These are phyloP conservation scores for Oryzias woworae DNA, from an alignment of 2,113 vertebrate genomes.

Conservation along the genomic window DNA sequence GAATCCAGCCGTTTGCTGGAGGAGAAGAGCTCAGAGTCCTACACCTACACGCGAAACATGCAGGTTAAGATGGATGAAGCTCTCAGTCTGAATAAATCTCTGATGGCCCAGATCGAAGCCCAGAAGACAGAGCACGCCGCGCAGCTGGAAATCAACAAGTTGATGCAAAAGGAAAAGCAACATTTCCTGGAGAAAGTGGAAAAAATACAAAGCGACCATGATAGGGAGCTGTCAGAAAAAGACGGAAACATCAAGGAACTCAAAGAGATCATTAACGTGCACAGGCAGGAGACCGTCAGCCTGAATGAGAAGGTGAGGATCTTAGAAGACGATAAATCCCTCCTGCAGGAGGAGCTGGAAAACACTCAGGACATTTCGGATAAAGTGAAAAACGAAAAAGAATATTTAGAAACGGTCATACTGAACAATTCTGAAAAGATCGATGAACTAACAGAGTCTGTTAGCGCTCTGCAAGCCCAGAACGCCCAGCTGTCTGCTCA, in stretches of 20 bases:
- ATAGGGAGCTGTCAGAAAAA: constrained; percentile 64
- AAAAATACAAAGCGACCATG: constrained; percentile 56
- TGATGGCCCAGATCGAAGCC: constrained; percentile 69
- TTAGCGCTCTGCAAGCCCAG: constrained; percentile 73
- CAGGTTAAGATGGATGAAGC: constrained; percentile 76
- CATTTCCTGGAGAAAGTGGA: constrained; percentile 60
- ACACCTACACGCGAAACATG: constrained; percentile 64
- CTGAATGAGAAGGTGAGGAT: constrained; percentile 84
- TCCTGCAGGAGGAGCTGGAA: constrained; percentile 87
- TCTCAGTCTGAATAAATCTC: constrained; percentile 68
- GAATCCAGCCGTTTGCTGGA: constrained; percentile 66
- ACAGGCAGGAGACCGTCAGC: constrained; percentile 72
- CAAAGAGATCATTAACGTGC: constrained; percentile 55
- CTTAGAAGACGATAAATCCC: constrained; percentile 85
- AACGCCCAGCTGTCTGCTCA: constrained; percentile 75
- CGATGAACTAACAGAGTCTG: constrained; percentile 76
- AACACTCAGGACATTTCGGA: constrained; percentile 81
- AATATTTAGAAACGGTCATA: constrained; percentile 83
- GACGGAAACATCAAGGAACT: constrained; percentile 66
- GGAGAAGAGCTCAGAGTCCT: constrained; percentile 71
- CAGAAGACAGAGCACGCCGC: constrained; percentile 74
- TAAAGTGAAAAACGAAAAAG: constrained; percentile 86
- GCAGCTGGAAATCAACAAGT: constrained; percentile 66
- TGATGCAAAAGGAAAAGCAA: constrained; percentile 71
- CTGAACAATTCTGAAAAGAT: constrained; percentile 81